Percentiles rank a stretch among this genome's conserved stretches.
phyloP scores from a whole-genome alignment of 2,113 vertebrate genomes.

The Macroglossus sobrinus region DNA sequence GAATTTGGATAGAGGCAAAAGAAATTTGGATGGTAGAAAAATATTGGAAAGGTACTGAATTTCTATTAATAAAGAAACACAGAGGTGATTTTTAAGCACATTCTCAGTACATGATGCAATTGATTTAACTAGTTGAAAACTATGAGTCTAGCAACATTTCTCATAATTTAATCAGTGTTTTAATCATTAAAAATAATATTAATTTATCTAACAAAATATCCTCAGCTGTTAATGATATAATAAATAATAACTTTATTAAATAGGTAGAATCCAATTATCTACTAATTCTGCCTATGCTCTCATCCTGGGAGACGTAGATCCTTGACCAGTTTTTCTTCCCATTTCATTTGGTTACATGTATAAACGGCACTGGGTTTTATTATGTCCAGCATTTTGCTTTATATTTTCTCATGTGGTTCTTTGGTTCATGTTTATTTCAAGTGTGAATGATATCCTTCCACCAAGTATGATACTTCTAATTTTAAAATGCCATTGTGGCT shows the following conservation, averaged over 20 bases:
- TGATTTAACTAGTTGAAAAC: neutral
- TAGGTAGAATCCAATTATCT: neutral
- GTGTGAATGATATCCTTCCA: neutral
- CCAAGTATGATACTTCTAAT: neutral
- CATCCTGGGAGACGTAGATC: neutral
- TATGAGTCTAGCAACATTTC: neutral
- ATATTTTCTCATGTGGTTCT: neutral
- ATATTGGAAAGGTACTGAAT: neutral
- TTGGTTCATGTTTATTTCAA: neutral
- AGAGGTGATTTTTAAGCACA: neutral
- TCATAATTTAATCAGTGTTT: neutral
- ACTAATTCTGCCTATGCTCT: neutral
- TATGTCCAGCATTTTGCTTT: neutral
- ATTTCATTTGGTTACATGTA: neutral
- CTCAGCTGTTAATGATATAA: neutral
- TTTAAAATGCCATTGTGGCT: neutral
- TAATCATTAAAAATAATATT: neutral
- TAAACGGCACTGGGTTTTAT: neutral
- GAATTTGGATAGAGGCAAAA: neutral
- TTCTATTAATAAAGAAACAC: neutral
- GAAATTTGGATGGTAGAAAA: neutral
- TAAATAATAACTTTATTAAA: neutral
- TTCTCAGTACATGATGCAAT: neutral
- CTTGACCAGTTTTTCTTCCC: neutral
- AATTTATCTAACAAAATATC: neutral